phyloP scores from a whole-genome alignment of 2,888 invertebrate genomes.

The Opisthograptis luteolata region DNA sequence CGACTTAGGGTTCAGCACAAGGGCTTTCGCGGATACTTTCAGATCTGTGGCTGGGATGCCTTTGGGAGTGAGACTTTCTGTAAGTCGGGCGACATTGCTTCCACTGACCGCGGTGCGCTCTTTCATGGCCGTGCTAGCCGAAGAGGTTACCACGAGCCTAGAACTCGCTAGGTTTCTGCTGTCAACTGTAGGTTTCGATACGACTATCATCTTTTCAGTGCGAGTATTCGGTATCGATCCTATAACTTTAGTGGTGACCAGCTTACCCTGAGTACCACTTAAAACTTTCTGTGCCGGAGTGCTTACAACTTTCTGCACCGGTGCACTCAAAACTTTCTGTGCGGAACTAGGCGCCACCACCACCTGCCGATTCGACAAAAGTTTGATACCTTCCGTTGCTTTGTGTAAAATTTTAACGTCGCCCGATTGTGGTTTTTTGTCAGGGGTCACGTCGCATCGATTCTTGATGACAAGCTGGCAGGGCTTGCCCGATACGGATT shows the following conservation, averaged over 20 bases:
- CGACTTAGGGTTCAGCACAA: constrained; percentile 77
- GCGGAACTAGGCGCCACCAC: constrained; percentile 66
- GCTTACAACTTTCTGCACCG: constrained; percentile 62
- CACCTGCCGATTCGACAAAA: constrained; percentile 73
- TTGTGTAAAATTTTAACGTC: constrained; percentile 77
- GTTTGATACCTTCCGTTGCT: constrained; percentile 67
- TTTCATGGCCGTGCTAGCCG: constrained; percentile 55
- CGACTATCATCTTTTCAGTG: constrained; percentile 76
- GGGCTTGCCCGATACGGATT: constrained; percentile 62
- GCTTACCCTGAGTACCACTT: constrained; percentile 64
- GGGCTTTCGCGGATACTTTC: constrained; percentile 78
- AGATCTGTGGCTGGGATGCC: constrained; percentile 78
- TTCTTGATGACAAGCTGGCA: constrained; percentile 75
- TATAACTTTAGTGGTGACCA: constrained; percentile 76
- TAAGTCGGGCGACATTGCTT: constrained; percentile 59
- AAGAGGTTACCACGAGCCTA: constrained; percentile 70
- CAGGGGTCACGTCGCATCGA: constrained; percentile 56
- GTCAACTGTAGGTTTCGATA: constrained; percentile 69
- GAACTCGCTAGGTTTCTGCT: constrained; percentile 59
- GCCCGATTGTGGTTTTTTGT: constrained; percentile 55
- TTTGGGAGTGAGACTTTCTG: constrained; percentile 72
- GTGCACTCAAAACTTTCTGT: constrained; percentile 64
- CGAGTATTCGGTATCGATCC: constrained; percentile 66
- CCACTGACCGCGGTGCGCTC: constrained; percentile 51
- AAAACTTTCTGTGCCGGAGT: constrained; percentile 60